Conservation (phyloP, 2,888 invertebrate genomes). For the Dichetophora obliterata region DNA sequence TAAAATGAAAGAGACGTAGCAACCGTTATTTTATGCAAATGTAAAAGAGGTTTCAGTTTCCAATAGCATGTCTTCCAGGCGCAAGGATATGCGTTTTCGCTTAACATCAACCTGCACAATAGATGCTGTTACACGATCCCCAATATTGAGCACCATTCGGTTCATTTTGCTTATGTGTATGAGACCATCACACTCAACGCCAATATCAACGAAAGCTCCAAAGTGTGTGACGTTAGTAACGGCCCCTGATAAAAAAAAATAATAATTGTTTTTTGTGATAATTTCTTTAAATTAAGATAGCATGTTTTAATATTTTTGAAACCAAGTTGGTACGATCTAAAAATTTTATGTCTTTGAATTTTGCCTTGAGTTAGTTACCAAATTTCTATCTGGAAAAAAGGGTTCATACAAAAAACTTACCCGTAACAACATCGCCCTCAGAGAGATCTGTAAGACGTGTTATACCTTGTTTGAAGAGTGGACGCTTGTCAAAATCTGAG, state of each 20-base stretch:
- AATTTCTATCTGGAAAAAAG: neutral
- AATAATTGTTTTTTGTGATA: neutral
- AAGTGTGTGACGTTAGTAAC: constrained; percentile 90
- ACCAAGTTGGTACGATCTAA: too few species aligned
- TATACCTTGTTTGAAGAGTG: constrained; percentile 83
- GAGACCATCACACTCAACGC: constrained; percentile 79
- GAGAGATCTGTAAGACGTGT: constrained; percentile 77
- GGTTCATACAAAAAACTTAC: constrained; percentile 60
- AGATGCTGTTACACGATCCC: constrained; percentile 78
- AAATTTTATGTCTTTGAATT: too few species aligned
- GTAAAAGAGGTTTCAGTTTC: constrained; percentile 62
- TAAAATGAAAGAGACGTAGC: neutral
- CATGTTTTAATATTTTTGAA: too few species aligned
- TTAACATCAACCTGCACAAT: constrained; percentile 74
- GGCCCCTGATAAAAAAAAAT: constrained; percentile 73
- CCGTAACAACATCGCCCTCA: constrained; percentile 76
- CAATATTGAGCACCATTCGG: constrained; percentile 74
- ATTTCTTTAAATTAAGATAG: too few species aligned
- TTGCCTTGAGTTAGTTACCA: neutral
- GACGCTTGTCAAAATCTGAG: constrained; percentile 75
- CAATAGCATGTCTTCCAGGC: constrained; percentile 66
- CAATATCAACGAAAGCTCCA: constrained; percentile 92
- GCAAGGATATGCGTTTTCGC: constrained; percentile 73
- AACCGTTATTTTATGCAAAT: constrained; percentile 40
- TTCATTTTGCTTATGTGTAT: constrained; percentile 77